Percentiles rank a stretch among this genome's conserved stretches.
These are phyloP conservation scores for Rhagophthalmus giganteus DNA, from an alignment of 2,888 invertebrate genomes.

Conservation along the genomic window DNA sequence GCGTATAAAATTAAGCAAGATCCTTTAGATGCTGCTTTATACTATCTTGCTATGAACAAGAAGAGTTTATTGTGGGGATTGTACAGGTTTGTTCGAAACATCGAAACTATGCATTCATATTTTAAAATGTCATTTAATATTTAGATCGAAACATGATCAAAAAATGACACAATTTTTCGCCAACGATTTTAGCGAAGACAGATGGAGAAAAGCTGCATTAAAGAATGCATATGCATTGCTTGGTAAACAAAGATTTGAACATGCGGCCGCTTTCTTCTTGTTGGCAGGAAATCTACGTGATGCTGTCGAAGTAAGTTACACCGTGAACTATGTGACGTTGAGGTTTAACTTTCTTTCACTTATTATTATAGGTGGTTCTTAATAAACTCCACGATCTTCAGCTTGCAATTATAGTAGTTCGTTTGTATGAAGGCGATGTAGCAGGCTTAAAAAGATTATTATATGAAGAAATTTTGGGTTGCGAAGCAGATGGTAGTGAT, in stretches of 20 bases:
- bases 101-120: no score
- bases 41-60: slow-evolving; percentile 97
- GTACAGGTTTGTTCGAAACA: no score
- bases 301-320: slow-evolving; percentile 86
- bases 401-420: slow-evolving; percentile 89
- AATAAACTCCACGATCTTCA: slow-evolving; percentile 94
- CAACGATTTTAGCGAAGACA: slow-evolving; percentile 89
- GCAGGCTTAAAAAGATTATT: slow-evolving; percentile 74
- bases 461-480: slow-evolving; percentile 77
- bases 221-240: slow-evolving; percentile 98
- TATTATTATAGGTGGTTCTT: slow-evolving; percentile 69
- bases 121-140: no score
- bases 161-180: slow-evolving; percentile 95
- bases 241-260: slow-evolving; percentile 92
- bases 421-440: slow-evolving; percentile 84
- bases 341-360: slow-evolving; percentile 11
- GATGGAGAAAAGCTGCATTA: slow-evolving; percentile 96
- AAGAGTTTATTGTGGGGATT: slow-evolving; percentile 95
- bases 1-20: slow-evolving; percentile 91
- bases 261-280: slow-evolving; percentile 98
- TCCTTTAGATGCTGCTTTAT: slow-evolving; percentile 96
- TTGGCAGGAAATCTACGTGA: slow-evolving; percentile 92
- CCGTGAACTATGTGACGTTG: background rate
- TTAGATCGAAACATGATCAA: slow-evolving; percentile 78
- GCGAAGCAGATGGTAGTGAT: slow-evolving; percentile 68